Evolutionary conservation across 2,113 vertebrate genomes (phyloP).

Genomic region (Xiphias gladius): DNA sequence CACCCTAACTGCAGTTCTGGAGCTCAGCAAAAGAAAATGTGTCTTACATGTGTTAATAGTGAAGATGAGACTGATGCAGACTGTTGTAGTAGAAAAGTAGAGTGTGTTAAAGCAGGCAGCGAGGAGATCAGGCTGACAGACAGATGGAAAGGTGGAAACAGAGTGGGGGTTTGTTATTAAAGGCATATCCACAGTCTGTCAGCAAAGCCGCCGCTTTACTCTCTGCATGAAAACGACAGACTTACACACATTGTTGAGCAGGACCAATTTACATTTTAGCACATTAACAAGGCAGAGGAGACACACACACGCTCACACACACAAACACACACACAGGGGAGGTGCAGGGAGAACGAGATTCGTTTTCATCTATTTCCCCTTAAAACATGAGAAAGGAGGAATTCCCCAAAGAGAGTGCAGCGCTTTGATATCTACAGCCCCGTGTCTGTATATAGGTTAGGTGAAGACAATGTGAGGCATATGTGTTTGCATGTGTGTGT

Average conservation of each 20-base stretch:
- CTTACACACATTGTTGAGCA: constrained; percentile 61
- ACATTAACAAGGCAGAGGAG: constrained; percentile 70
- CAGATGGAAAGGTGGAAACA: constrained; percentile 47
- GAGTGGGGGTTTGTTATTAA: constrained; percentile 67
- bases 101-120: constrained; percentile 9
- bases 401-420: constrained; percentile 68
- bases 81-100: constrained; percentile 4
- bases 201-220: constrained; percentile 54
- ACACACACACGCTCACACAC: constrained; percentile 33
- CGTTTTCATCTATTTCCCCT: constrained; percentile 74
- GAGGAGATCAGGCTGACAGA: constrained; percentile 34
- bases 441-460: constrained; percentile 80
- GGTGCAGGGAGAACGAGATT: constrained; percentile 57
- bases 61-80: neutral
- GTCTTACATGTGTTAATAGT: constrained; percentile 7
- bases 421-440: constrained; percentile 77
- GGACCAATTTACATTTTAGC: constrained; percentile 78
- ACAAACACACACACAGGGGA: constrained; percentile 49
- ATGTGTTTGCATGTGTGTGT: neutral
- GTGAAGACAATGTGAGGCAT: constrained; percentile 37
- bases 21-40: neutral
- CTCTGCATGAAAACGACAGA: constrained; percentile 47
- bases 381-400: constrained; percentile 76
- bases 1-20: neutral
- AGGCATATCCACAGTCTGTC: constrained; percentile 67